Evolutionary conservation across 2,113 vertebrate species (phyloP).

Genomic region (Nesospiza acunhae): DNA sequence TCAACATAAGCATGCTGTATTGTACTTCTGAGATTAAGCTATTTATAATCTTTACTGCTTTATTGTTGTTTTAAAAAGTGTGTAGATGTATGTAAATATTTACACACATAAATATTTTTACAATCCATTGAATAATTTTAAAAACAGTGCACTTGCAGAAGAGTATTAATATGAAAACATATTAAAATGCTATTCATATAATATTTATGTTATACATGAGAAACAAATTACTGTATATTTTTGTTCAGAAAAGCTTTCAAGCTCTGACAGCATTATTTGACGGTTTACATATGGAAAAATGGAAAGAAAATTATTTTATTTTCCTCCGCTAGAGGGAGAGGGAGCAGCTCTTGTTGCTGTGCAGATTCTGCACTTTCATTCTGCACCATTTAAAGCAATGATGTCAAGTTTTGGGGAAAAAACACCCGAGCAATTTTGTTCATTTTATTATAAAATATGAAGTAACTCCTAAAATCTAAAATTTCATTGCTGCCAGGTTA

Average conservation of each 20-base stretch:
- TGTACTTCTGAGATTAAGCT: background rate
- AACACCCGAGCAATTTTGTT: background rate
- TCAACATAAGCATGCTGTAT: background rate
- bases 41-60: background rate
- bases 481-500: background rate
- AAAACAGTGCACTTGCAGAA: background rate
- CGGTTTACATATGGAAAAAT: background rate
- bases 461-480: background rate
- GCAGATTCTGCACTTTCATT: background rate
- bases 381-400: background rate
- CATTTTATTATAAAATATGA: background rate
- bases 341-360: slow-evolving; percentile 52
- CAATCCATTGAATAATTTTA: background rate
- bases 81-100: background rate
- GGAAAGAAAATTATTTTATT: background rate
- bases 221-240: background rate
- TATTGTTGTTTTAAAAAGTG: background rate
- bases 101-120: background rate
- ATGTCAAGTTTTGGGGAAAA: background rate
- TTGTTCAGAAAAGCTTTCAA: background rate
- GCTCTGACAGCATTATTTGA: background rate
- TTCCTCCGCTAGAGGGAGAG: slow-evolving; percentile 44
- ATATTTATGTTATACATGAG: background rate
- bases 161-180: background rate
- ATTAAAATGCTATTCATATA: background rate